These are phyloP conservation scores for Lytechinus pictus DNA, from an alignment of 35 echinoderm and acorn worm species.

Conservation along the genomic window DNA sequence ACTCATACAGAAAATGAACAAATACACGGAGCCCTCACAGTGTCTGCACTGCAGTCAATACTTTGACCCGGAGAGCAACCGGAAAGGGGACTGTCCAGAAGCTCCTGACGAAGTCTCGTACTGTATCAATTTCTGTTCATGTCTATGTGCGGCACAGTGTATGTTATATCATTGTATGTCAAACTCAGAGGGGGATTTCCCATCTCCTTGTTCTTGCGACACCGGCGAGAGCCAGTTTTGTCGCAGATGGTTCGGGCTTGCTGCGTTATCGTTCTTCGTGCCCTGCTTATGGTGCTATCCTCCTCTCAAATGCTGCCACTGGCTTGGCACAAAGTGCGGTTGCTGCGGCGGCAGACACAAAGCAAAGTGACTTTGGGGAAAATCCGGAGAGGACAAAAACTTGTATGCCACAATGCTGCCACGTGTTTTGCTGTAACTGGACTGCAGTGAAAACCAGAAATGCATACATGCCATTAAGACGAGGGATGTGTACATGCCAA, in stretches of 20 bases:
- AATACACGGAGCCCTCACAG: slow-evolving; percentile 54
- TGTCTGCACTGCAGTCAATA: slow-evolving; percentile 90
- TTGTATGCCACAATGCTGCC: slow-evolving; percentile 53
- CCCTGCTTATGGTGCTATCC: slow-evolving; percentile 97
- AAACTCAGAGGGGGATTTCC: slow-evolving; percentile 82
- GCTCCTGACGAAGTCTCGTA: slow-evolving; percentile 75
- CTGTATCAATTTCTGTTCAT: slow-evolving; percentile 77
- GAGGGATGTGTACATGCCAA: slow-evolving; percentile 38
- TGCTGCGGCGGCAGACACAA: slow-evolving; percentile 95
- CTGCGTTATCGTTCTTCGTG: slow-evolving; percentile 76
- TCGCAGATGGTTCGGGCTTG: slow-evolving; percentile 84
- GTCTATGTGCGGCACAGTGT: slow-evolving; percentile 74
- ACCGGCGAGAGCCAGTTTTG: slow-evolving; percentile 69
- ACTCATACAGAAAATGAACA: slow-evolving; percentile 35
- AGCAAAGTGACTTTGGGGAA: slow-evolving; percentile 63
- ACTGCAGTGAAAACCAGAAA: slow-evolving; percentile 40
- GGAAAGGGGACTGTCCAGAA: slow-evolving; percentile 79
- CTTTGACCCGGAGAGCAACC: slow-evolving; percentile 81
- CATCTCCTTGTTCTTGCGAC: slow-evolving; percentile 83
- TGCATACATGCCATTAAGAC: slow-evolving; percentile 27
- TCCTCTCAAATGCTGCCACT: slow-evolving; percentile 87
- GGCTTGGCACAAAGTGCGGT: slow-evolving; percentile 87
- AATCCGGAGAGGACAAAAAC: slow-evolving; percentile 36
- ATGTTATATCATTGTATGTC: slow-evolving; percentile 94
- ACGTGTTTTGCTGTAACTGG: slow-evolving; percentile 42